Base-by-base conservation (phyloP, 2,113 vertebrate genomes). In the Nannospalax galili region DNA sequence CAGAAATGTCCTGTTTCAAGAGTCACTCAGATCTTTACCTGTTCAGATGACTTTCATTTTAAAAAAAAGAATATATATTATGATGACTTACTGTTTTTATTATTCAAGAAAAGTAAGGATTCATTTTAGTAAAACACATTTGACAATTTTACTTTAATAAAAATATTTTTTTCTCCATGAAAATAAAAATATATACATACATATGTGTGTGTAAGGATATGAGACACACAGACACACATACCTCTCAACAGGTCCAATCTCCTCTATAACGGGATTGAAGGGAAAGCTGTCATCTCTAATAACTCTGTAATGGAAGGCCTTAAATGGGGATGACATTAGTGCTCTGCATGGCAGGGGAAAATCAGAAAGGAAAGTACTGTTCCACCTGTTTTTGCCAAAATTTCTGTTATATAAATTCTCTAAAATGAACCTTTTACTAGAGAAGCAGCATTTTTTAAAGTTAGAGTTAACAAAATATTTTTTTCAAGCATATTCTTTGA, bases 201-300 rank as follows among this genome's bases (percentile, higher is more conserved):
- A 70, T n/a, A 11, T 60, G 58, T 60, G 58, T 20, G 19, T 60
- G 32, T 35, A 5, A 7, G 48, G 11, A 52, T 52, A 11, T 52
- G 48, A 7, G 48, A 19, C 35, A 72, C 42, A 48, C 26, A 48
- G 7, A 48, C 26, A 77, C 22, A 35, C 19, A 16, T 78, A 7
- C 28, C 62, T 93, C 81, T 96, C 86, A 87, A 92, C 45, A 92
- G 87, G 77, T 95, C 90, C 97, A 1, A 42, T 67, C 95, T 45
- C 95, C 20, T 89, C 45, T 95, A 70, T 97, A 96, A 97, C 95
- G 86, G 98, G 85, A 97, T 26, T 87, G 88, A 96, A 97, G 24
- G 37, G 58, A 93, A 97, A 96, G 1, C 40, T 97, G 90, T 96
- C 95, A 97, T 94, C 78, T 94, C 35, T 82, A 95, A 97, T 97